Conservation (phyloP, 2,888 invertebrate species). For the Pseudanteris insignis region DNA sequence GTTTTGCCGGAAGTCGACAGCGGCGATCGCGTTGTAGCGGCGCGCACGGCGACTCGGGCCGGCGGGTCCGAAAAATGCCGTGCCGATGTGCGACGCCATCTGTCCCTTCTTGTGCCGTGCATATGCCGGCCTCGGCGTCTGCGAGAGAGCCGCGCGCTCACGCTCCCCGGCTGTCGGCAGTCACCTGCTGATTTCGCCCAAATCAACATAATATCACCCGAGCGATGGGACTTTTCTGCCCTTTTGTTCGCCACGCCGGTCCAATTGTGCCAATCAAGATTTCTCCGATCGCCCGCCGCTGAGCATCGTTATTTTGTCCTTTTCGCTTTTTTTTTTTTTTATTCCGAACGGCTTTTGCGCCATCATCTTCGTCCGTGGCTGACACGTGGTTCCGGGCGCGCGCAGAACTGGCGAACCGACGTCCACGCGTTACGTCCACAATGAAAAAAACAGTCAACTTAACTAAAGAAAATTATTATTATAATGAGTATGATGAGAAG, state of each 20-base stretch:
- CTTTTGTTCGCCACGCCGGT: conserved; percentile 17
- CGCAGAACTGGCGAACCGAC: too few species aligned
- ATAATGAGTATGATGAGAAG: too few species aligned
- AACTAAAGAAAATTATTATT: too few species aligned
- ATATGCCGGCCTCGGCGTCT: conserved; percentile 52
- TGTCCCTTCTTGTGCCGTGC: conserved; percentile 54
- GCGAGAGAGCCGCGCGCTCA: conserved; percentile 29
- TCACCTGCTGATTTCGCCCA: conserved; percentile 59
- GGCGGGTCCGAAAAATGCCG: not conserved
- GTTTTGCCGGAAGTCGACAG: too few species aligned
- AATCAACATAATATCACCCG: conserved; percentile 58
- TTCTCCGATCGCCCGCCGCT: not conserved
- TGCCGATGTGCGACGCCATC: conserved; percentile 51
- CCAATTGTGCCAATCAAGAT: conserved; percentile 4
- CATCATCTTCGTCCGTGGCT: not conserved
- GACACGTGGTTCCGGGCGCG: too few species aligned
- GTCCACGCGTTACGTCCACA: too few species aligned
- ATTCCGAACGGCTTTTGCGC: too few species aligned
- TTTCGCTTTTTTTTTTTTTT: too few species aligned
- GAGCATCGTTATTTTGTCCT: too few species aligned
- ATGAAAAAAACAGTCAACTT: too few species aligned
- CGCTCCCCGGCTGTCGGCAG: conserved; percentile 61
- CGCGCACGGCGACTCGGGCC: too few species aligned
- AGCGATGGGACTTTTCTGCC: conserved; percentile 34
- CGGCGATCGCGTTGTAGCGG: too few species aligned